phyloP scores from a whole-genome alignment of 2,797 vertebrate species.

The Sarcophilus harrisii region DNA sequence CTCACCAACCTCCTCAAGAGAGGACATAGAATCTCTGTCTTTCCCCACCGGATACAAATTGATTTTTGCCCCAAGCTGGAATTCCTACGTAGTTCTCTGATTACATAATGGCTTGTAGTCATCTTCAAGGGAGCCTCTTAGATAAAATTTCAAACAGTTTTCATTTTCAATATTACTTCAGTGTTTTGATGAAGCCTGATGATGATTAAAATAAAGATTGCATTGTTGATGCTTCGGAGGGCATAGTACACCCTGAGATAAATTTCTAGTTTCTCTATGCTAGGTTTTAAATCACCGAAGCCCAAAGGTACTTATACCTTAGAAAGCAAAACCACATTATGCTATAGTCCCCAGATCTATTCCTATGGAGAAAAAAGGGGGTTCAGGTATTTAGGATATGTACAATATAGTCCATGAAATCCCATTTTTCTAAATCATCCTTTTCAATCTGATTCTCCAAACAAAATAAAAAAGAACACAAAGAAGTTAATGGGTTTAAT shows the following conservation, averaged over 20 bases:
- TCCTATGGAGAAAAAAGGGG: conserved; percentile 14
- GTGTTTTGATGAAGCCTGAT: conserved; percentile 12
- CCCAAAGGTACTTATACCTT: not conserved
- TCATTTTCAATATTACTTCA: conserved; percentile 28
- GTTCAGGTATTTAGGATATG: not conserved
- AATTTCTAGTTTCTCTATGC: not conserved
- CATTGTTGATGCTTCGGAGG: not conserved
- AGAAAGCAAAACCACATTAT: not conserved
- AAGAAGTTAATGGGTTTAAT: conserved; percentile 14
- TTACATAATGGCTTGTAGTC: not conserved
- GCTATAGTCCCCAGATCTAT: not conserved
- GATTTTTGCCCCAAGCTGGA: not conserved
- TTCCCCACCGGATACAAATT: not conserved
- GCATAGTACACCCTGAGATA: not conserved
- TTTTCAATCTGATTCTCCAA: not conserved
- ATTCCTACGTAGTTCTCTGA: not conserved
- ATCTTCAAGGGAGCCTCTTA: not conserved
- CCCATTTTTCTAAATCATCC: not conserved
- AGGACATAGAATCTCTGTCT: not conserved
- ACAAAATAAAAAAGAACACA: conserved; percentile 4
- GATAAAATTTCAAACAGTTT: not conserved
- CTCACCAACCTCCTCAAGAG: not conserved
- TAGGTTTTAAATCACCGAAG: not conserved
- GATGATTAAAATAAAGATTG: not conserved
- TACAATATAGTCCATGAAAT: not conserved